Percentiles rank a stretch among this genome's conserved stretches.
These are phyloP conservation scores for Portunus trituberculatus DNA, from an alignment of 1,140 invertebrate genomes.

Conservation along the genomic window DNA sequence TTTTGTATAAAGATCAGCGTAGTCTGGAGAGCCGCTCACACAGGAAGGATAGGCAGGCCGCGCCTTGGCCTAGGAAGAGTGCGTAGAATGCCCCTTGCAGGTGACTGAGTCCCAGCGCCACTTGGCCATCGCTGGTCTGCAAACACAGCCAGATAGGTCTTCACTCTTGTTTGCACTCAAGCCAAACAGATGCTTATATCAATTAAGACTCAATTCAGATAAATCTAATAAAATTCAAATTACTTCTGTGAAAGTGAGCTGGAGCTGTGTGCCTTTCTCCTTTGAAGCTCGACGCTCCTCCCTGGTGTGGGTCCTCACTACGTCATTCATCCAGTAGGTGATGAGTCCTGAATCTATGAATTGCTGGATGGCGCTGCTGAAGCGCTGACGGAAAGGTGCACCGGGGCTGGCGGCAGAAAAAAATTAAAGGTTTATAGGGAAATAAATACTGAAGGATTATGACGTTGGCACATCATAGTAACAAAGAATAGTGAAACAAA, in stretches of 20 bases:
- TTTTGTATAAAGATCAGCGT: neutral
- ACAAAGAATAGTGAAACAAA: neutral
- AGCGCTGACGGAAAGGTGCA: neutral
- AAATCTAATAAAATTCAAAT: too few species aligned
- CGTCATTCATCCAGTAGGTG: slow-evolving; percentile 42
- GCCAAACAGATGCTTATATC: too few species aligned
- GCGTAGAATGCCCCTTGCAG: slow-evolving; percentile 41
- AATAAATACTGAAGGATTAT: too few species aligned
- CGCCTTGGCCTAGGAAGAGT: neutral
- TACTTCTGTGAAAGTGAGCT: too few species aligned
- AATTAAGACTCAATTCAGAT: too few species aligned
- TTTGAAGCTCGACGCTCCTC: neutral
- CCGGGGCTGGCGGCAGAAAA: neutral
- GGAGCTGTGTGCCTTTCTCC: neutral
- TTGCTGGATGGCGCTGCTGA: neutral
- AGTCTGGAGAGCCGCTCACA: neutral
- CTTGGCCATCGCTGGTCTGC: neutral
- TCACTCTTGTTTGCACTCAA: too few species aligned
- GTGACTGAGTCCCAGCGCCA: slow-evolving; percentile 28
- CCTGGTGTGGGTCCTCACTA: neutral
- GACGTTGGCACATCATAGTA: neutral
- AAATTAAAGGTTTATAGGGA: too few species aligned
- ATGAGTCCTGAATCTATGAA: slow-evolving; percentile 21
- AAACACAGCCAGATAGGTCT: too few species aligned
- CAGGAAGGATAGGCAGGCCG: neutral